A percentile compares a stretch with the other conserved stretches of the same genome.
phyloP scores from a whole-genome alignment of 2,113 vertebrate species.

The Clinocottus analis region DNA sequence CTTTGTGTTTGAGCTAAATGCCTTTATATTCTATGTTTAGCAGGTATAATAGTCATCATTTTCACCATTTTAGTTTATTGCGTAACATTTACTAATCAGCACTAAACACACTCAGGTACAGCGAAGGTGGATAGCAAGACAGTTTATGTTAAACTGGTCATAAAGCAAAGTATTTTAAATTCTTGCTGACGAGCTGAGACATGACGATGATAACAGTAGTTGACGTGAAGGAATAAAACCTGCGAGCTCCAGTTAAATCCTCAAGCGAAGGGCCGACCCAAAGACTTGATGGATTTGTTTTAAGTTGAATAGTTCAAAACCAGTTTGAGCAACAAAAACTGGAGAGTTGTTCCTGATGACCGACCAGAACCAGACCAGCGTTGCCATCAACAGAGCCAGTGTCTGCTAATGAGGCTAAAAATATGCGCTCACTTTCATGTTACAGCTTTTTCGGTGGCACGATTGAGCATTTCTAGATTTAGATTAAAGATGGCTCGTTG shows the following conservation, averaged over 20 bases:
- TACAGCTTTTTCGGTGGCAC: not conserved
- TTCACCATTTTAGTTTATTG: not conserved
- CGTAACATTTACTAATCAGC: not conserved
- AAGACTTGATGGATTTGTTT: not conserved
- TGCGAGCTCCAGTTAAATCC: too few relatives aligned
- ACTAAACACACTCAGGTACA: not conserved
- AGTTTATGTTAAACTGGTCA: not conserved
- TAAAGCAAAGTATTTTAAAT: not conserved
- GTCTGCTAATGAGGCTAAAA: not conserved
- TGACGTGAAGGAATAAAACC: not conserved
- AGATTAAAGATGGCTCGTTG: slow-evolving; percentile 1
- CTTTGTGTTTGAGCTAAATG: not conserved
- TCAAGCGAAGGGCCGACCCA: too few relatives aligned
- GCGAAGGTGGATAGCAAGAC: not conserved
- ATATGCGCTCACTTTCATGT: not conserved
- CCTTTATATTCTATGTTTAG: not conserved
- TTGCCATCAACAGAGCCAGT: not conserved
- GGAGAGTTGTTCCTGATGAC: not conserved
- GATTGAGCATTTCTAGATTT: not conserved
- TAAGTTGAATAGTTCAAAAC: not conserved
- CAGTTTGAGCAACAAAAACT: not conserved
- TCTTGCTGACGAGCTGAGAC: not conserved
- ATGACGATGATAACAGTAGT: not conserved
- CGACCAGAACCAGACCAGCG: not conserved
- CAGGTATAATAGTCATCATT: not conserved